Conservation (phyloP, 2,797 vertebrate genomes). For the Bovichtus variegatus region DNA sequence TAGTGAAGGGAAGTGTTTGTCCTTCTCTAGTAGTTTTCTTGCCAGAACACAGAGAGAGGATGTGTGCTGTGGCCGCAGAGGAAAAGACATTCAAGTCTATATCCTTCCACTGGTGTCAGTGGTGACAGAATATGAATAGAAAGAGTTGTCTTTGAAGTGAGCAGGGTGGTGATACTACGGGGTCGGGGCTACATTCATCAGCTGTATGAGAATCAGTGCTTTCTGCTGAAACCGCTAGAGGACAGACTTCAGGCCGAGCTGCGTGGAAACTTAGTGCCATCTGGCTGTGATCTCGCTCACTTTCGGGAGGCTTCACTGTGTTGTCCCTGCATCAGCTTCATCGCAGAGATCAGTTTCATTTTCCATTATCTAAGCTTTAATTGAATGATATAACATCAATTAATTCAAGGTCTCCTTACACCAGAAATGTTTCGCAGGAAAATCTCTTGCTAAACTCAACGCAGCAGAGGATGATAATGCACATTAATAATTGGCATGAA, state of each 20-base stretch:
- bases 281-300: conserved; percentile 57
- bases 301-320: conserved; percentile 29
- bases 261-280: conserved; percentile 62
- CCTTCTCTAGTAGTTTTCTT: conserved; percentile 16
- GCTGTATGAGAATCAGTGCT: background rate
- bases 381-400: conserved; percentile 42
- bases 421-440: conserved; percentile 13
- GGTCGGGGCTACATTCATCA: background rate
- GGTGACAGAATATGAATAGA: conserved; percentile 28
- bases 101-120: conserved; percentile 45
- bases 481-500: background rate
- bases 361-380: conserved; percentile 54
- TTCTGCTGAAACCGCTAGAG: conserved; percentile 48
- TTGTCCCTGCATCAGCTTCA: background rate
- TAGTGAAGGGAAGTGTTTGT: conserved; percentile 24
- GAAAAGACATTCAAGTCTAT: conserved; percentile 35
- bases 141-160: conserved; percentile 38
- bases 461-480: background rate
- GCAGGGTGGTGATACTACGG: background rate
- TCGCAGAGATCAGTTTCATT: conserved; percentile 46
- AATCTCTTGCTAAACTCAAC: background rate
- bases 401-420: conserved; percentile 36
- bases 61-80: conserved; percentile 18
- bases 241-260: conserved; percentile 28
- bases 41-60: conserved; percentile 12